Percentiles rank a stretch among this genome's conserved stretches.
These are phyloP conservation scores for Himalopsyche kuldschensis DNA, from an alignment of 2,888 invertebrate species.

Conservation along the genomic window DNA sequence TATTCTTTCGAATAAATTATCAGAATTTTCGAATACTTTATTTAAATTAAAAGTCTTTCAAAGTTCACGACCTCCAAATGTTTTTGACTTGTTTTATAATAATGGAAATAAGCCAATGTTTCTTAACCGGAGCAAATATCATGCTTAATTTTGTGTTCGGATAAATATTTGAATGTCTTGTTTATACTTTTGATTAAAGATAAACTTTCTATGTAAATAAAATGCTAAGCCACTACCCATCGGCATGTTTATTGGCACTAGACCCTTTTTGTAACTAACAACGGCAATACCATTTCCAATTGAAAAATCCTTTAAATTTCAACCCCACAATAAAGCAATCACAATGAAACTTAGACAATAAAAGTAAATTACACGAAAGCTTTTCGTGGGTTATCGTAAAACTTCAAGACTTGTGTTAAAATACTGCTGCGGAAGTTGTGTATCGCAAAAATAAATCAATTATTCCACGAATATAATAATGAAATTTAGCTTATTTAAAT, in stretches of 20 bases:
- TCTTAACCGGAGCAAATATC: neutral
- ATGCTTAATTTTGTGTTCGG: neutral
- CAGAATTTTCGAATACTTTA: too few species aligned
- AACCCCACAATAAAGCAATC: conserved; percentile 13
- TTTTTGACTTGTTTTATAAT: neutral
- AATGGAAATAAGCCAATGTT: neutral
- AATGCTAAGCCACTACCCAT: neutral
- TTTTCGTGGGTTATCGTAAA: neutral
- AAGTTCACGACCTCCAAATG: neutral
- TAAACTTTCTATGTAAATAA: neutral
- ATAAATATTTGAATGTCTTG: neutral
- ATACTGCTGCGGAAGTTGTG: neutral
- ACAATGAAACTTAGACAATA: conserved; percentile 15
- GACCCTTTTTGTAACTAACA: neutral
- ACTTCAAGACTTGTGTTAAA: neutral
- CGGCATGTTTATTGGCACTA: conserved; percentile 1
- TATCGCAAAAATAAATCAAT: neutral
- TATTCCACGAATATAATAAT: too few species aligned
- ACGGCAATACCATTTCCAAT: conserved; percentile 9
- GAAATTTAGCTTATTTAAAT: too few species aligned
- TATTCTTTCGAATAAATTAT: too few species aligned
- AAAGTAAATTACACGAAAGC: conserved; percentile 5
- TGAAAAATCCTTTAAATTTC: conserved; percentile 22
- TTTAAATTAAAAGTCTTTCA: too few species aligned
- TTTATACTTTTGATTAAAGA: neutral